Base-by-base conservation (phyloP, 1,140 invertebrate genomes). In the Platyscapa corneri region DNA sequence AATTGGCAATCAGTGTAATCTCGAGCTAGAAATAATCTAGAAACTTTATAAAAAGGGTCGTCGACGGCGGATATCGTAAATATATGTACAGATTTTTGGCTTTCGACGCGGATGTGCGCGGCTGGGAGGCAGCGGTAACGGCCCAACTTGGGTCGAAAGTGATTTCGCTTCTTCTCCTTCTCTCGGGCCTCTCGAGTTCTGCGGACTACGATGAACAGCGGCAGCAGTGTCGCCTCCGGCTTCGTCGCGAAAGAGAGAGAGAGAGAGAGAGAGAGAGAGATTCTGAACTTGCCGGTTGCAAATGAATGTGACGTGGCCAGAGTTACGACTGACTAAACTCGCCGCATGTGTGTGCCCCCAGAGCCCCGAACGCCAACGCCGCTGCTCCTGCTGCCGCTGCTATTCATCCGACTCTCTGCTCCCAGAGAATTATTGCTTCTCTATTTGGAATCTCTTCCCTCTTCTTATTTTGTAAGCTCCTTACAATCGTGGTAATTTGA, bases 281-380 rank as follows among this genome's bases (percentile, higher is more conserved):
- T 74, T 60, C 56, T 83, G 74, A 77, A 83, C 56, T 78, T 42
- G 39, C 37, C 53, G n/a, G 23, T 77, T 65, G 74, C 82, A 67
- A 83, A 83, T 67, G 82, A 83, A 83, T 67, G 60, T 75, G 82
- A 83, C 82, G 56, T 27, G 39, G 56, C n/a, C 56, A 60, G 56
- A 60, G n/a, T 83, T 83, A 74, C 67, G 80, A 82, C 42, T 60
- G 32, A 37, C 67, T 82, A 81, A 81, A 49, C 64, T 78, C 56
- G 46, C 32, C 80, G 37, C 64, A 42, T 39, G 64, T 67, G 78
- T 80, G 67, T 37, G 67, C 16, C 46, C 32, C 46, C 18, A 53
- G n/a, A n/a, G 16, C 49, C 18, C 49, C 16, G 49, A 53, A 53
- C 49, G 49, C 49, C 49, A 53, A 53, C 49, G 20, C 56, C 12